Evolutionary conservation across 2,113 vertebrate genomes (phyloP), one percentile per base, ranked within the genome.

Genomic region (Synodontis membranacea): DNA sequence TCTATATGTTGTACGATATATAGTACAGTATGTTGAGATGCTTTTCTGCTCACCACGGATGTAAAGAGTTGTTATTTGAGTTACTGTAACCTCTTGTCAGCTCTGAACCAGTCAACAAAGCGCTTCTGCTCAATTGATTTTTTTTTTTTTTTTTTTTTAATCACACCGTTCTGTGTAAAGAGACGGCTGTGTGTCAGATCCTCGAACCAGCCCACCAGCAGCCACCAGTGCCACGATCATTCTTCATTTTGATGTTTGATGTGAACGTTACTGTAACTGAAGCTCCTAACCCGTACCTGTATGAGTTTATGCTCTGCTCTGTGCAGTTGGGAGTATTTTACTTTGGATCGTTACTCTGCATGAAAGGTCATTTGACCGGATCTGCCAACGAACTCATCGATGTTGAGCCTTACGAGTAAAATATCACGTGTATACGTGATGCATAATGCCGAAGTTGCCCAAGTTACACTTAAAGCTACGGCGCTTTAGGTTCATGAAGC

Each of bases 401-500:
- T 25, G 21, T 10, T 25, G 25, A 28, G 70, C 21, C 46, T 72
- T 44, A 0, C 62, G 44, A 12, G 23, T 75, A 39, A 23, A 46
- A 44, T 46, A 12, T 28, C 42, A 31, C 25, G n/a, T n/a, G n/a
- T n/a, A n/a, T n/a, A n/a, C n/a, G n/a, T n/a, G n/a, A n/a, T 78
- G 34, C 2, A 31, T 58, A 39, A 58, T 80, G 34, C 78, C 12
- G 52, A 28, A 76, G 14, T 74, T 28, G 39, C 66, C 7, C 19
- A 9, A 31, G 15, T 62, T 64, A 5, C 23, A 23, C 34, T 86
- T 56, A 62, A 46, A 46, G n/a, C 60, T 80, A n/a, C 54, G 44
- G 75, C 52, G 70, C 80, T 60, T n/a, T 39, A 68, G 52, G 34
- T 60, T 72, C 34, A n/a, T 80, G 68, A 44, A 74, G 42, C 42